A percentile compares a stretch with the other conserved stretches of the same genome.
Evolutionary conservation across 2,888 invertebrate species (phyloP).

Genomic region (Clostera curtula): DNA sequence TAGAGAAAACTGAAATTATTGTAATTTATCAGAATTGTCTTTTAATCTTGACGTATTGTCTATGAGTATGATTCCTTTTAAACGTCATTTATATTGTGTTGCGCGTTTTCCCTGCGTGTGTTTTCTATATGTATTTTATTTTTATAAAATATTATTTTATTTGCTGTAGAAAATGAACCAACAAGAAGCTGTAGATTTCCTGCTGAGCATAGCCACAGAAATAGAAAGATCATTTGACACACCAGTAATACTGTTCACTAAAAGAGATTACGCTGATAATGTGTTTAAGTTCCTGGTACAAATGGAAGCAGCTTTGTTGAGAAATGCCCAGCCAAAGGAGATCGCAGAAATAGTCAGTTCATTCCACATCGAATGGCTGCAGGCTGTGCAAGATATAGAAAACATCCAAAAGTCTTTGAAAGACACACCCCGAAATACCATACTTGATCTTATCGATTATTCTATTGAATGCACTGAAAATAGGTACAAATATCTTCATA

Average conservation of each 20-base stretch:
- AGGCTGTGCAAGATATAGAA: constrained; percentile 29
- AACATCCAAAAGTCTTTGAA: constrained; percentile 22
- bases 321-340: constrained; percentile 8
- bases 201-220: constrained; percentile 29
- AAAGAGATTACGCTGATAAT: constrained; percentile 26
- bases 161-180: constrained; percentile 22
- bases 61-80: constrained; percentile 2
- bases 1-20: no score
- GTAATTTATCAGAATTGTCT: no score
- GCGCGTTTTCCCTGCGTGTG: background rate
- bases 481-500: constrained; percentile 15
- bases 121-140: background rate
- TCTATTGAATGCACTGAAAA: constrained; percentile 22
- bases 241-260: constrained; percentile 35
- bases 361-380: constrained; percentile 32
- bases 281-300: constrained; percentile 20
- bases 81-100: background rate
- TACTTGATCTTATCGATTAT: constrained; percentile 25
- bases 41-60: no score
- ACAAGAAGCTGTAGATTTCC: constrained; percentile 13
- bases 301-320: constrained; percentile 17
- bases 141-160: constrained; percentile 11
- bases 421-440: constrained; percentile 24
- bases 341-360: constrained; percentile 20
- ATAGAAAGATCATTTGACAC: constrained; percentile 29